Conservation (phyloP, 2,113 vertebrate genomes). For the Crotalus viridis region DNA sequence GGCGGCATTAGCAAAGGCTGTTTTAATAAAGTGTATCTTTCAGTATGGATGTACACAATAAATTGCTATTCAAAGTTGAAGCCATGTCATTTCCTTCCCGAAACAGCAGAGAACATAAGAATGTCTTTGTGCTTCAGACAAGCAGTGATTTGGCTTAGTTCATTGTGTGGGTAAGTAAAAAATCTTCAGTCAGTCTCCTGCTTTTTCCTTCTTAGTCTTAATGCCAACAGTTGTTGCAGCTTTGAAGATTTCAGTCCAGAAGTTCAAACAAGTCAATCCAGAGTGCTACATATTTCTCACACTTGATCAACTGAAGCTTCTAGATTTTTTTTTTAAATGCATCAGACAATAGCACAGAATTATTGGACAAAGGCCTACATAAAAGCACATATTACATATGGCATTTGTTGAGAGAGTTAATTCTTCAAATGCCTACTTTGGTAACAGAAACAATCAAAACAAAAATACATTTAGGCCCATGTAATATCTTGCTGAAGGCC, state of each 20-base stretch:
- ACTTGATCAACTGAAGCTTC: slow-evolving; percentile 58
- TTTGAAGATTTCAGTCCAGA: slow-evolving; percentile 58
- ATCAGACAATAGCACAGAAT: slow-evolving; percentile 62
- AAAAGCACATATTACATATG: slow-evolving; percentile 22
- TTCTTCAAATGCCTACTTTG: slow-evolving; percentile 71
- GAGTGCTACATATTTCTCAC: slow-evolving; percentile 41
- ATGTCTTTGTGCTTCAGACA: slow-evolving; percentile 36
- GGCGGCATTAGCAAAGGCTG: slow-evolving; percentile 18
- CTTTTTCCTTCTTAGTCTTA: slow-evolving; percentile 32
- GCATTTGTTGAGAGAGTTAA: slow-evolving; percentile 57
- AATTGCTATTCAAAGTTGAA: slow-evolving; percentile 48
- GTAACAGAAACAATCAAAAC: slow-evolving; percentile 51
- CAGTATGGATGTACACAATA: slow-evolving; percentile 42
- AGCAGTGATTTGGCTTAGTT: slow-evolving; percentile 38
- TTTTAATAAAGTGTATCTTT: slow-evolving; percentile 15
- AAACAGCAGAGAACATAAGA: slow-evolving; percentile 24
- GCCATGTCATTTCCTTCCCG: slow-evolving; percentile 37
- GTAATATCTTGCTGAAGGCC: slow-evolving; percentile 72
- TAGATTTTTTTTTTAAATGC: slow-evolving; percentile 38
- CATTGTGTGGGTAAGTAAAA: slow-evolving; percentile 44
- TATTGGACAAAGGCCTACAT: slow-evolving; percentile 60
- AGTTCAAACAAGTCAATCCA: slow-evolving; percentile 31
- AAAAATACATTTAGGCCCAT: slow-evolving; percentile 74
- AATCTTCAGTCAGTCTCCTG: slow-evolving; percentile 49
- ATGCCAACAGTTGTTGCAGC: slow-evolving; percentile 43